Base-by-base conservation (phyloP, 2,113 vertebrate genomes). In the Pheucticus melanocephalus region DNA sequence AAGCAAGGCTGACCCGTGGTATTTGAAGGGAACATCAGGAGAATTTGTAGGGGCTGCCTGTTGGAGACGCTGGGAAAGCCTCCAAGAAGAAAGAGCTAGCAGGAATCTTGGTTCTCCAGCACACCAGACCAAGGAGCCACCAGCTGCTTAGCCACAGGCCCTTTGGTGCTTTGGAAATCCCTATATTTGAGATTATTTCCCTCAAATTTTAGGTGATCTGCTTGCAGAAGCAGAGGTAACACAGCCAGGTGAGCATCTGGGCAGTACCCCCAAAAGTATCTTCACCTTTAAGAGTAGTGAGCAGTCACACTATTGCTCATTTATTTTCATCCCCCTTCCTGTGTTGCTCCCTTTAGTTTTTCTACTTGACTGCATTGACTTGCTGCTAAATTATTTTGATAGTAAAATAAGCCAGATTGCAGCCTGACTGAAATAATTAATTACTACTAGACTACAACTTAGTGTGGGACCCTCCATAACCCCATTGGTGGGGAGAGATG, bases 1-100 rank as follows among this genome's bases (percentile, higher is more conserved):
- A 42, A 51, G 14, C 4, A 2, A 47, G 23, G n/a, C 60, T 12
- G 25, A 12, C 24, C 31, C 0, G 0, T 27, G 37, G 39, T 30
- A 7, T 9, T 39, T 3, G 6, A 39, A 66, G 80, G 31, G 51
- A 61, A 10, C 15, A 15, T 19, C 42, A 3, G 28, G 25, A 37
- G 9, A 24, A 44, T 20, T 10, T 37, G 17, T 44, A 44, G 47
- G 56, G 18, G 11, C 12, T 60, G 42, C 31, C 35, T 7, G 9
- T 7, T 50, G 48, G 39, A 65, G 44, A n/a, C 25, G 4, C 18
- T 25, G 53, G 44, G 19, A 47, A 10, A 21, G 23, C 50, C 13
- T 53, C 14, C 23, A 1, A 2, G 48, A 37, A 76, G 28, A 24
- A 72, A 1, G 50, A 87, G 35, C 37, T 39, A 11, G 23, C 3